Percentiles rank a stretch among this genome's conserved stretches.
Evolutionary conservation across 2,888 invertebrate species (phyloP).

Genomic region (Achlya flavicornis): DNA sequence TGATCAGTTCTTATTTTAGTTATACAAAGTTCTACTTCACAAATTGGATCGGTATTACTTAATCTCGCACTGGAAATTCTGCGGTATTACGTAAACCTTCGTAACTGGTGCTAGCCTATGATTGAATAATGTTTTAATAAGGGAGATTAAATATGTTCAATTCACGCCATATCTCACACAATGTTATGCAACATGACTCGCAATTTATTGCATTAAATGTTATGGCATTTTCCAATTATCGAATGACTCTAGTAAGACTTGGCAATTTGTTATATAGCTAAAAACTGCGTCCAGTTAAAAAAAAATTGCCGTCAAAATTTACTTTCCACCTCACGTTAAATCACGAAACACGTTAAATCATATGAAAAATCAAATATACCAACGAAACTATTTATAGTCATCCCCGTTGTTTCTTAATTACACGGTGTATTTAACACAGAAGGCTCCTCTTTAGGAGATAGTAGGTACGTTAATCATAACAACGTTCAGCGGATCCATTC

Average conservation of each 20-base stretch:
- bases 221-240: not conserved
- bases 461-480: constrained; percentile 57
- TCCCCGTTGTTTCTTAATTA: constrained; percentile 13
- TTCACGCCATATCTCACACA: not conserved
- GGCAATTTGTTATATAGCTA: not conserved
- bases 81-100: constrained; percentile 24
- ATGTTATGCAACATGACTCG: not conserved
- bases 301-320: constrained; percentile 10
- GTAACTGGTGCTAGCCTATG: constrained; percentile 19
- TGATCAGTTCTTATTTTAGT: constrained; percentile 17
- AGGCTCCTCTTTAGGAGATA: constrained; percentile 28
- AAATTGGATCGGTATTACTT: not conserved
- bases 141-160: constrained; percentile 21
- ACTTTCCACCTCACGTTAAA: constrained; percentile 22
- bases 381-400: constrained; percentile 24
- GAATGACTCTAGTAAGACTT: not conserved
- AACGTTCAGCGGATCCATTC: constrained; percentile 45
- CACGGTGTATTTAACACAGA: not conserved
- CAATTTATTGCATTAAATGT: not conserved
- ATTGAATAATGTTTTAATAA: constrained; percentile 32
- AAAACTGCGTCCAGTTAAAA: too few relatives aligned
- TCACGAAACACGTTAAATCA: constrained; percentile 21
- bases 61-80: constrained; percentile 17
- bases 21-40: constrained; percentile 7
- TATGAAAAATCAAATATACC: constrained; percentile 11